These are phyloP conservation scores for Invenusta paracnida DNA, from an alignment of 2,888 invertebrate species.

Conservation along the genomic window DNA sequence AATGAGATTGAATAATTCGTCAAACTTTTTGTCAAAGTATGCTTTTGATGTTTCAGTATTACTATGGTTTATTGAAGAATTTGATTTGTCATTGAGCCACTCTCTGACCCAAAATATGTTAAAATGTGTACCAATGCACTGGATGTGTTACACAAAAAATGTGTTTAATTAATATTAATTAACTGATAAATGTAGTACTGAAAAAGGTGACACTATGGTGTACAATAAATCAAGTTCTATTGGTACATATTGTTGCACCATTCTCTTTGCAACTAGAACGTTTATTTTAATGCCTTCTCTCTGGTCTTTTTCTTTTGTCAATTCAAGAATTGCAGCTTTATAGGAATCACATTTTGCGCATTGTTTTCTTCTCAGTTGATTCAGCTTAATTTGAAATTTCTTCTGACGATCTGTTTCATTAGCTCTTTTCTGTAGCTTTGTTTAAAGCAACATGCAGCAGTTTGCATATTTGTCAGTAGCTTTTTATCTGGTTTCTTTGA, in stretches of 20 bases:
- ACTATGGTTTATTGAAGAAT: too few species aligned
- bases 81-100: too few species aligned
- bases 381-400: slow-evolving; percentile 9
- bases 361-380: not conserved
- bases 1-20: too few species aligned
- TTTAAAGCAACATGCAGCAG: slow-evolving; percentile 18
- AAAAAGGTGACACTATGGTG: too few species aligned
- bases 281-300: slow-evolving; percentile 19
- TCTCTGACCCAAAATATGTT: too few species aligned
- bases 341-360: not conserved
- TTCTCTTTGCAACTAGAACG: not conserved
- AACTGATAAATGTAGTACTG: too few species aligned
- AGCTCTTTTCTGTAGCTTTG: not conserved
- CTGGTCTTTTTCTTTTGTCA: slow-evolving; percentile 6
- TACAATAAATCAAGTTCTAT: too few species aligned
- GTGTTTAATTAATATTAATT: too few species aligned
- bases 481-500: slow-evolving; percentile 26
- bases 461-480: slow-evolving; percentile 21
- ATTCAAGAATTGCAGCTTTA: not conserved
- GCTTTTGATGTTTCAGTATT: too few species aligned
- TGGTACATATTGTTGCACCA: slow-evolving; percentile 8
- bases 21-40: too few species aligned
- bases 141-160: too few species aligned
- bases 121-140: too few species aligned
- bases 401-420: not conserved